A percentile compares a stretch with the other conserved stretches of the same genome.
Conservation (phyloP, 2,888 invertebrate genomes). For the Eilema depressum region DNA sequence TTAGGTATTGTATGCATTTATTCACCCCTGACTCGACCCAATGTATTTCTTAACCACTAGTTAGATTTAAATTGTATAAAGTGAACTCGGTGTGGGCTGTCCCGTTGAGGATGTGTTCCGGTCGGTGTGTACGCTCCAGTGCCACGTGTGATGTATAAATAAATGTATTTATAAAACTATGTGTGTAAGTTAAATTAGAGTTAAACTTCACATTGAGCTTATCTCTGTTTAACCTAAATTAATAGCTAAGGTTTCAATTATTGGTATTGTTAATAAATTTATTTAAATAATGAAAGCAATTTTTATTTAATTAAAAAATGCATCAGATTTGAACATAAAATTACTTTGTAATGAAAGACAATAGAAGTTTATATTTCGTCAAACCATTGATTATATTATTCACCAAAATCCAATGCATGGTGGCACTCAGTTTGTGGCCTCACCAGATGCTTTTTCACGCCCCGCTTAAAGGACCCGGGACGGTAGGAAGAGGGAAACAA, state of each 20-base stretch:
- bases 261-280: conserved; percentile 75
- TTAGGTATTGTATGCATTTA: conserved; percentile 43
- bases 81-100: conserved; percentile 27
- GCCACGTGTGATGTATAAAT: conserved; percentile 47
- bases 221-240: conserved; percentile 56
- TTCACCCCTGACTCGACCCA: conserved; percentile 28
- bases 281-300: conserved; percentile 49
- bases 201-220: conserved; percentile 42
- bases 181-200: conserved; percentile 53
- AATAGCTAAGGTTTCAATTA: conserved; percentile 67
- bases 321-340: not conserved
- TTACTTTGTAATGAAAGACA: too few species aligned
- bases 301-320: not conserved
- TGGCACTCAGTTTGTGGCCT: too few species aligned
- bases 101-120: not conserved
- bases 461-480: too few species aligned
- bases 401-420: too few species aligned
- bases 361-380: too few species aligned
- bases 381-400: too few species aligned
- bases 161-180: conserved; percentile 36
- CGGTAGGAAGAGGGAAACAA: too few species aligned
- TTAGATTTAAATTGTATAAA: conserved; percentile 51
- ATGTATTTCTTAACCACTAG: conserved; percentile 36
- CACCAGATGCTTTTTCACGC: too few species aligned
- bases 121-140: not conserved